phyloP scores from a whole-genome alignment of 2,113 vertebrate genomes.

The Lonchura striata region DNA sequence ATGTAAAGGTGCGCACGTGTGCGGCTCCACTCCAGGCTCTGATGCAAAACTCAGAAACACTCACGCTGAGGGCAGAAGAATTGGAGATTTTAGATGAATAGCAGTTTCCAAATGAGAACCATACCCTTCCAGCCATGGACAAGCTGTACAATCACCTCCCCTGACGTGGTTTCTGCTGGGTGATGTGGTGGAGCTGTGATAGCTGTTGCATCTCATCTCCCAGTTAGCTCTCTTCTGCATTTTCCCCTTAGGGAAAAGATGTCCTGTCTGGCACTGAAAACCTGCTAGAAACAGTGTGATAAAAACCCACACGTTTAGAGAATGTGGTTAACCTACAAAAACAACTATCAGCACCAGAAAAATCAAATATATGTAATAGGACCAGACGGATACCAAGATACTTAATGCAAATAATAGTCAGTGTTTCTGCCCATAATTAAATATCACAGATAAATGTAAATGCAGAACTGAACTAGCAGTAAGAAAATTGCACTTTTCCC shows the following conservation, averaged over 20 bases:
- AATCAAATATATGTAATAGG: not conserved
- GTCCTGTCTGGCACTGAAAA: not conserved
- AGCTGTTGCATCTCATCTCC: not conserved
- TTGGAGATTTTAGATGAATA: constrained; percentile 2
- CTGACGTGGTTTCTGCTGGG: not conserved
- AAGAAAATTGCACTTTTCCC: not conserved
- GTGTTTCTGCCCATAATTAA: not conserved
- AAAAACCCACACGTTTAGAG: not conserved
- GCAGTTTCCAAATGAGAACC: constrained; percentile 48
- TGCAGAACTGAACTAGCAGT: not conserved
- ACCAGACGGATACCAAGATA: not conserved
- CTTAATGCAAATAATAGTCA: not conserved
- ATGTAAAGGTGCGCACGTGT: constrained; percentile 35
- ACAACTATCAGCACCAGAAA: not conserved
- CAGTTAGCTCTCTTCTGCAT: not conserved
- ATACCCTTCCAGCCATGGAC: not conserved
- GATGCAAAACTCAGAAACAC: constrained; percentile 40
- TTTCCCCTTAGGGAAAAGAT: not conserved
- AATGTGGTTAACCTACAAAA: not conserved
- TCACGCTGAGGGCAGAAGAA: not conserved
- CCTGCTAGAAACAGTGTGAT: not conserved
- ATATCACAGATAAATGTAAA: not conserved
- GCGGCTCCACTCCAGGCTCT: constrained; percentile 5
- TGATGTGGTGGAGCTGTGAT: not conserved
- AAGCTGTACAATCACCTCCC: not conserved